Percentiles rank a stretch among this genome's conserved stretches.
Evolutionary conservation across 2,113 vertebrate genomes (phyloP).

Genomic region (Uria lomvia): DNA sequence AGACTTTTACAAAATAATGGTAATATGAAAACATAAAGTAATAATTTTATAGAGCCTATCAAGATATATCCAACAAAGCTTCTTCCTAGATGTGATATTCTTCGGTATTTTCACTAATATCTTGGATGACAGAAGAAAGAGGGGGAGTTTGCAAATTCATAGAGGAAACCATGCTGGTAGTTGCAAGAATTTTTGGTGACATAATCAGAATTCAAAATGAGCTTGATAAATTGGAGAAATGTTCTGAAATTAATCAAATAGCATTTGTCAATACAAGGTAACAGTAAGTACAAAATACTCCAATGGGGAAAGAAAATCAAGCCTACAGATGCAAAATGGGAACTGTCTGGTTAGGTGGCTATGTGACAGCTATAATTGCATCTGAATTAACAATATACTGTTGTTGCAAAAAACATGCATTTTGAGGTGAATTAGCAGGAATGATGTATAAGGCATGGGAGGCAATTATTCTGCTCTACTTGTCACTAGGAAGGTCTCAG

Average conservation of each 20-base stretch:
- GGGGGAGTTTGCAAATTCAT: neutral
- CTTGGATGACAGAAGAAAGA: neutral
- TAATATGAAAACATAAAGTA: neutral
- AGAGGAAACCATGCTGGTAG: neutral
- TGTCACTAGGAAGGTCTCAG: constrained; percentile 30
- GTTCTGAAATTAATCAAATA: neutral
- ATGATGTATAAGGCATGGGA: neutral
- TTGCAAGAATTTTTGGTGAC: neutral
- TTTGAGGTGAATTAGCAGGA: constrained; percentile 31
- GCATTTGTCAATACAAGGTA: neutral
- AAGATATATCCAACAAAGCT: neutral
- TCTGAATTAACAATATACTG: neutral
- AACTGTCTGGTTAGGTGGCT: neutral
- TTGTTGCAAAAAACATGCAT: neutral
- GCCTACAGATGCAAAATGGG: neutral
- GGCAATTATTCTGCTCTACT: constrained; percentile 55
- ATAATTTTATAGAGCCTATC: neutral
- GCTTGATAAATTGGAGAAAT: neutral
- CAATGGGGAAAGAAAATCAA: neutral
- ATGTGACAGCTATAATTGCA: neutral
- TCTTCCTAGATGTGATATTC: neutral
- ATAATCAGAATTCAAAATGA: neutral
- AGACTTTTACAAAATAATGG: neutral
- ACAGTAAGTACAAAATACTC: neutral
- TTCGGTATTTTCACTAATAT: neutral